Evolutionary conservation across 2,888 invertebrate species (phyloP), one percentile per base, ranked within the genome.

Genomic region (Rapana venosa): DNA sequence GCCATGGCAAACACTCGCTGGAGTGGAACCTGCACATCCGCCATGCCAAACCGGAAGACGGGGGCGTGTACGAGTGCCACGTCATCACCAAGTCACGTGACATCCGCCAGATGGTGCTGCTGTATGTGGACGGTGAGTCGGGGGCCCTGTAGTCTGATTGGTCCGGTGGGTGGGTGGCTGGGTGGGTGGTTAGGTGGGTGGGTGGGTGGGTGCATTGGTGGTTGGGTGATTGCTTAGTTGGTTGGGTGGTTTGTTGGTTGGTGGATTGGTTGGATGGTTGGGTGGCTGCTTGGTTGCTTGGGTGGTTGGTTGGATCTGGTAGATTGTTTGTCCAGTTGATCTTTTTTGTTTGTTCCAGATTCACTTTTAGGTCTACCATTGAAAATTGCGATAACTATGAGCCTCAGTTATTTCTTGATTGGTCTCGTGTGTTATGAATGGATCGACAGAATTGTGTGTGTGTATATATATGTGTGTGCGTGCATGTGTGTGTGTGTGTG

Each of bases 61-160:
- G 93, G 0, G 94, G 93, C 22, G 91, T 91, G n/a, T 94, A 94
- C 88, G 94, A 94, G 91, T 94, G 94, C 87, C 94, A 94, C 74
- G 93, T 94, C 84, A 93, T 93, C 89, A 93, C 93, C 0, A 91
- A 90, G 61, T 91, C 91, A 26, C 92, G 93, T 26, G 88, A 90
- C 87, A 93, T 94, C 89, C 91, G 92, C 35, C 92, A 92, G 90
- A 87, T 90, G 35, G 91, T 94, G 77, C 88, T 92, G 74, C 92
- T 94, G 22, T 92, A 90, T 26, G 93, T 94, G 1, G 88, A 92
- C 88, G 93, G 94, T 94, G 92, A 81, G 92, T 87, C 30, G 2
- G 35, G 30, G 35, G 74, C 11, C 20, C 20, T 61, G 61, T 4
- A 13, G 61, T 61, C 15, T 22, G 61, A 61, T 4, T 15, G 61